Evolutionary conservation across 2,888 invertebrate genomes (phyloP), one percentile per base, ranked within the genome.

Genomic region (Lasioglossum pauxillum): DNA sequence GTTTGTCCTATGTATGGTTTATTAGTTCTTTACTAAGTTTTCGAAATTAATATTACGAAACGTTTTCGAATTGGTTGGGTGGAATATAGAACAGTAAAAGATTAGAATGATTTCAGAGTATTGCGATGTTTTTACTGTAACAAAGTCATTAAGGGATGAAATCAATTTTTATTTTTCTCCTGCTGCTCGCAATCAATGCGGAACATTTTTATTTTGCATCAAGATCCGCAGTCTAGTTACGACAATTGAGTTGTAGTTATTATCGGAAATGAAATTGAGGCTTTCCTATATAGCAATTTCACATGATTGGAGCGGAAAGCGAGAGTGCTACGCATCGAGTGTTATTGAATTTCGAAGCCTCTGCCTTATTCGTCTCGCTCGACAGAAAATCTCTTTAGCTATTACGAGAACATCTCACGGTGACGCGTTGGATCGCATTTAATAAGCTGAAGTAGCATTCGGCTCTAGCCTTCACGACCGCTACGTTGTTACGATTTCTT

Each of bases 261-360:
- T 31, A 4, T 19, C 10, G 35, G 35, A 31, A 67, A 38, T 35
- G 7, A 31, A 7, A 67, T 67, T 3, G 67, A 35, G 1, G 67
- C 19, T 67, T 35, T 35, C 0, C 7, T 12, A 44, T n/a, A 41
- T 0, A 41, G 71, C 12, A 41, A 38, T 38, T 5, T 67, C 0
- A n/a, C 12, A 31, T 31, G 53, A 82, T n/a, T 23, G 35, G 16
- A 53, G 57, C 78, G 74, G 12, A 16, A 86, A 71, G 60, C 44
- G 64, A 64, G 31, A 49, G 23, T 49, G 67, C 7, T 1, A 64
- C 49, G 23, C 49, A 49, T 27, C 49, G 57, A 57, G 64, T 46
- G 67, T 49, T 78, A 90, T 90, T 84, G 89, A 83, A 83, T 89
- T 89, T 89, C 27, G 89, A 90, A 89, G 87, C 88, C 89, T 60